Percentiles rank a stretch among this genome's conserved stretches.
These are phyloP conservation scores for Aphidius colemani DNA, from an alignment of 2,888 invertebrate species.

Conservation along the genomic window DNA sequence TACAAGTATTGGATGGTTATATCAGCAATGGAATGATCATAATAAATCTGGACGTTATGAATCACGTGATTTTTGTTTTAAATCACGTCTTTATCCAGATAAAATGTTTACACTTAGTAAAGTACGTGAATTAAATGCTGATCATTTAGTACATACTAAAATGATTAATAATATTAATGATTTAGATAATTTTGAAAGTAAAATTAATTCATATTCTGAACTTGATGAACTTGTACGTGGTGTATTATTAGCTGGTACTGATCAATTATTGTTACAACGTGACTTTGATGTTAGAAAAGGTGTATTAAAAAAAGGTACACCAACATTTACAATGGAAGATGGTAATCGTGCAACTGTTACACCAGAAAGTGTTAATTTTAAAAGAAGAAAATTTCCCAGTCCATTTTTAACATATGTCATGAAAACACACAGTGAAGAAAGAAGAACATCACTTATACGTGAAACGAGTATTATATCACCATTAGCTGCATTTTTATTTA, in stretches of 20 bases:
- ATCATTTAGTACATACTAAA: conserved; percentile 63
- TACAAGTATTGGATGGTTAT: conserved; percentile 65
- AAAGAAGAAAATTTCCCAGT: conserved; percentile 59
- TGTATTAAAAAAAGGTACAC: conserved; percentile 60
- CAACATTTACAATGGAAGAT: conserved; percentile 62
- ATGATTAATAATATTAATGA: conserved; percentile 47
- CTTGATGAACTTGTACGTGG: conserved; percentile 67
- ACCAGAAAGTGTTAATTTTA: conserved; percentile 70
- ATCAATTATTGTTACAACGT: conserved; percentile 62
- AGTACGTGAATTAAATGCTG: conserved; percentile 63
- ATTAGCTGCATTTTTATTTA: conserved; percentile 66
- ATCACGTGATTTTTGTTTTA: conserved; percentile 60
- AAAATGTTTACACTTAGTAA: conserved; percentile 64
- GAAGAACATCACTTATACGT: conserved; percentile 64
- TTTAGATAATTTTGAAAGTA: conserved; percentile 43
- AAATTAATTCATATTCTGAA: conserved; percentile 62
- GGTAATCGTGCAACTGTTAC: conserved; percentile 66
- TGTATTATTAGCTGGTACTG: conserved; percentile 66
- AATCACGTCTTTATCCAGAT: conserved; percentile 61
- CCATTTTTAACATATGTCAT: conserved; percentile 65
- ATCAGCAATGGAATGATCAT: conserved; percentile 61
- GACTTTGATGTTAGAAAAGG: conserved; percentile 64
- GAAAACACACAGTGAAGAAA: conserved; percentile 64
- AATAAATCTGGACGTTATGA: conserved; percentile 44
- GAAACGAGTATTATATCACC: conserved; percentile 68